phyloP scores from a whole-genome alignment of 2,888 invertebrate species.

The Mechanitis messenoides region DNA sequence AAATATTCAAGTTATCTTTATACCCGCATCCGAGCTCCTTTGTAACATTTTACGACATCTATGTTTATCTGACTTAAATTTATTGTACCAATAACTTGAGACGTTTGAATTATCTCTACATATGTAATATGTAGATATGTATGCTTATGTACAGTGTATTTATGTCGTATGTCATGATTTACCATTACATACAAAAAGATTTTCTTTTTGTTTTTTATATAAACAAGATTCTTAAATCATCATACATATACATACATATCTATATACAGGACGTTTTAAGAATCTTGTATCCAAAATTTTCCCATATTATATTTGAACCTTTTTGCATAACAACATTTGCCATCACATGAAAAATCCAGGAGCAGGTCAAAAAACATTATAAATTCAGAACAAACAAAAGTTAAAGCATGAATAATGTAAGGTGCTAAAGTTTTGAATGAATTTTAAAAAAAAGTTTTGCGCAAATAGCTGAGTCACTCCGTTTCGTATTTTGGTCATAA shows the following conservation, averaged over 20 bases:
- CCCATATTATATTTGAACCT: too few relatives aligned
- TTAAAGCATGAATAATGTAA: slow-evolving; percentile 3
- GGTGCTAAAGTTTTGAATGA: background rate
- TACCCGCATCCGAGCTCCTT: slow-evolving; percentile 32
- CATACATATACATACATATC: too few relatives aligned
- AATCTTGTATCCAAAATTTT: too few relatives aligned
- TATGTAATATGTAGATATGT: background rate
- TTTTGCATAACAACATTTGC: too few relatives aligned
- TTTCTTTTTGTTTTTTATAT: too few relatives aligned
- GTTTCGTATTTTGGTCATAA: slow-evolving; percentile 20
- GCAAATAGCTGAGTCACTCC: slow-evolving; percentile 17
- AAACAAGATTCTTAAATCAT: too few relatives aligned
- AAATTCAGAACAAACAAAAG: background rate
- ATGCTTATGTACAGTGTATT: background rate
- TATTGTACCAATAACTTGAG: slow-evolving; percentile 51
- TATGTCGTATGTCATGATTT: too few relatives aligned
- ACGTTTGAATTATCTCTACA: slow-evolving; percentile 14
- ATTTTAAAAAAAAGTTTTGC: slow-evolving; percentile 3
- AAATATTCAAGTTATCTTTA: slow-evolving; percentile 31
- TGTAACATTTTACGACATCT: slow-evolving; percentile 44
- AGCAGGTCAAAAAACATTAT: background rate
- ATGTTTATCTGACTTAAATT: slow-evolving; percentile 52
- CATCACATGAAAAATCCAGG: too few relatives aligned
- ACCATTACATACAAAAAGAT: too few relatives aligned
- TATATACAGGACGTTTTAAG: too few relatives aligned